Base-by-base conservation (phyloP, 2,113 vertebrate species). In the Pterocles burchelli region DNA sequence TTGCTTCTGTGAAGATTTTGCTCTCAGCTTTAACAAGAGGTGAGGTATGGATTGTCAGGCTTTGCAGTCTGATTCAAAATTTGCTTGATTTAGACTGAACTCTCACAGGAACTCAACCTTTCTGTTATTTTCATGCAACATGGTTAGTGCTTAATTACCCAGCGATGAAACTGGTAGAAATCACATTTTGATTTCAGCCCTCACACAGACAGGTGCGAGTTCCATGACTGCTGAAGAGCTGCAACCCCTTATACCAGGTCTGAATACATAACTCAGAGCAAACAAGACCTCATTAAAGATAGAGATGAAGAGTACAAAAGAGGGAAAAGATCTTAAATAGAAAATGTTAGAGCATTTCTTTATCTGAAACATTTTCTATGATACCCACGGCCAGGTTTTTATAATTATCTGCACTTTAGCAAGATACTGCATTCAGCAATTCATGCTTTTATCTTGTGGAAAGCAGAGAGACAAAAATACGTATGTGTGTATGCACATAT, bases 381-480 rank as follows among this genome's bases (percentile, higher is more conserved):
- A 83, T 20, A 77, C 26, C 10, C 36, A 73, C 43, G 74, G 29
- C 12, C 38, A 12, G 17, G 12, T 10, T 89, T 88, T 68, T 76
- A 31, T 52, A 61, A 77, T 67, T 41, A 55, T 36, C n/a, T 57
- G 19, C 49, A 33, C 7, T 49, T 45, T 38, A 58, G 57, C 45
- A 61, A 87, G 61, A 57, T 61, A n/a, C 36, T 75, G 28, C 58
- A 91, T 34, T 73, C 74, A 85, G 29, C 2, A 1, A 34, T n/a
- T n/a, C n/a, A n/a, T 20, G 55, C 19, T 55, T 57, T 28, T 17
- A 61, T 54, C 17, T 46, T 55, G 33, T 68, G 52, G 61, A 86
- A 94, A 94, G 49, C 68, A 82, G 31, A 81, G 34, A 36, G 49
- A 82, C 86, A 75, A 95, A 95, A 94, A 80, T 86, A 83, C 19